Percentiles rank a stretch among this genome's conserved stretches.
These are phyloP conservation scores for Dysmachus trigonus DNA, from an alignment of 2,888 invertebrate genomes.

Conservation along the genomic window DNA sequence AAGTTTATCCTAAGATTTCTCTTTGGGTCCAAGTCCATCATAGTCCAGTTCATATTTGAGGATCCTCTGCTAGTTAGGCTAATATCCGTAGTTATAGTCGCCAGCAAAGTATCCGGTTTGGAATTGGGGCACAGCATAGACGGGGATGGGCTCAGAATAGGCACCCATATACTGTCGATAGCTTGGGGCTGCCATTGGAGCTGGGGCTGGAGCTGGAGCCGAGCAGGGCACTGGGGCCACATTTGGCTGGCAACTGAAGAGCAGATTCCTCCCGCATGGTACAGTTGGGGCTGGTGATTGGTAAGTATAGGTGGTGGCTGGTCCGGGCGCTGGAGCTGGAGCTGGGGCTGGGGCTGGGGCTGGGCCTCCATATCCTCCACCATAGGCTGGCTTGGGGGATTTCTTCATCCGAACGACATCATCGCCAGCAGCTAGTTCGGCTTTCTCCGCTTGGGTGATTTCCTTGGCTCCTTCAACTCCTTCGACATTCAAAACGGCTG, in stretches of 20 bases:
- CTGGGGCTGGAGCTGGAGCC: not conserved
- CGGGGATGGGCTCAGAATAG: not conserved
- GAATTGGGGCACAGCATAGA: not conserved
- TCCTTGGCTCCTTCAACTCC: not conserved
- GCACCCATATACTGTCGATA: not conserved
- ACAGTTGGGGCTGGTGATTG: constrained; percentile 40
- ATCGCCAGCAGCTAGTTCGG: not conserved
- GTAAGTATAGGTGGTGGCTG: constrained; percentile 29
- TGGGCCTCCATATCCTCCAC: not conserved
- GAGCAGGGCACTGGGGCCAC: constrained; percentile 41
- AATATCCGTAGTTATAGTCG: not conserved
- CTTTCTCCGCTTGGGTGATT: not conserved
- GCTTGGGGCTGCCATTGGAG: not conserved
- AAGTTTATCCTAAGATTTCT: not conserved
- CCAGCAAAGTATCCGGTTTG: not conserved
- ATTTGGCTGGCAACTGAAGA: constrained; percentile 42
- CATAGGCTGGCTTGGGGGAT: not conserved
- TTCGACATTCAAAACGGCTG: not conserved
- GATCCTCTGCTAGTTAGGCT: not conserved
- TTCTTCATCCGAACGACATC: not conserved
- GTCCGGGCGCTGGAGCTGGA: not conserved
- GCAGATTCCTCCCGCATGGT: constrained; percentile 35
- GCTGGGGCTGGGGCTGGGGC: not conserved
- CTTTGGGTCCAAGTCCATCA: not conserved
- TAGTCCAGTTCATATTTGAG: not conserved